Evolutionary conservation across 2,888 invertebrate genomes (phyloP).

Genomic region (Mythimna impura): DNA sequence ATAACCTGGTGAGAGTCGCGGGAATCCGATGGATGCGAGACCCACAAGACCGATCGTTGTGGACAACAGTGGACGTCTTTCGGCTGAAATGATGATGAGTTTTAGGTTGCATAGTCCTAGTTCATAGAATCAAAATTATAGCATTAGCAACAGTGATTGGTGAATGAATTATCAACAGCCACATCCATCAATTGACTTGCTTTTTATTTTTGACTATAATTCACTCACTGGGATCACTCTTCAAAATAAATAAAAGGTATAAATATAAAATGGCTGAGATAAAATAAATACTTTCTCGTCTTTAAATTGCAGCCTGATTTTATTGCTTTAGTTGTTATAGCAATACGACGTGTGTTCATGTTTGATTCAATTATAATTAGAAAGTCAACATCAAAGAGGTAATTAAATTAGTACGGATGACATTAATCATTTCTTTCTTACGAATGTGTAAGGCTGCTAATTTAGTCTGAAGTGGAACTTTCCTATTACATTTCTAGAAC

Average conservation of each 20-base stretch:
- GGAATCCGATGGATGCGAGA: no score
- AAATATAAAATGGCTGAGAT: neutral
- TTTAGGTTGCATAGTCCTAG: no score
- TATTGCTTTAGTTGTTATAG: conserved; percentile 29
- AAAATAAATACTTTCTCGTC: conserved; percentile 38
- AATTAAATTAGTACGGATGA: conserved; percentile 33
- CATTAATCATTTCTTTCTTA: conserved; percentile 33
- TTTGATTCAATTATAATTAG: conserved; percentile 52
- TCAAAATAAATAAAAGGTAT: neutral
- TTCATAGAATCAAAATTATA: no score
- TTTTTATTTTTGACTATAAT: no score
- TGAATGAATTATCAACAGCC: neutral
- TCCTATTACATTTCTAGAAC: neutral
- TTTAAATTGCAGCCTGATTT: conserved; percentile 7
- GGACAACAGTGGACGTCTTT: no score
- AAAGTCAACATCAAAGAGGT: conserved; percentile 32
- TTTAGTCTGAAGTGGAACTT: neutral
- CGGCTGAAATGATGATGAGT: no score
- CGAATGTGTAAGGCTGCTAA: neutral
- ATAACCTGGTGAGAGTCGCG: no score
- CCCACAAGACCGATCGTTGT: no score
- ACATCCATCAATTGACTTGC: no score
- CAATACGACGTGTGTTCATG: conserved; percentile 3
- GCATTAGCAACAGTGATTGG: neutral
- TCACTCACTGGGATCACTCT: neutral